phyloP scores from a whole-genome alignment of 2,113 vertebrate species.

The Apodemus sylvaticus region DNA sequence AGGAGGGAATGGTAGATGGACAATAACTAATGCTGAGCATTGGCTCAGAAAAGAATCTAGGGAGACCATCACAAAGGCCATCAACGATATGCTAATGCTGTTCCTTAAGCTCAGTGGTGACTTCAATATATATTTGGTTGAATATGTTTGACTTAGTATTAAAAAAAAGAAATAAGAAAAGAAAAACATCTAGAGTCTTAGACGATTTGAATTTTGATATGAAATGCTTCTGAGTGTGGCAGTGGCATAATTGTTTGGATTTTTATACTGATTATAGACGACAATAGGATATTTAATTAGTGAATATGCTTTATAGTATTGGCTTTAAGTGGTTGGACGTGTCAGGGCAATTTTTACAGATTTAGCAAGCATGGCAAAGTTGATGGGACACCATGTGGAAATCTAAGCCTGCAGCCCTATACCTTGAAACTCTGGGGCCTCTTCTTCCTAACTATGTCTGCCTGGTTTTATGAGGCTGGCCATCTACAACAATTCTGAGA shows the following conservation, averaged over 20 bases:
- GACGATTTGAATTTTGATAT: background rate
- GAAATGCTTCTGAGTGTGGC: background rate
- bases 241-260: background rate
- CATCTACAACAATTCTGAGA: background rate
- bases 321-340: background rate
- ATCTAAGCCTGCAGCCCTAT: background rate
- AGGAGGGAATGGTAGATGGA: background rate
- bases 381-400: fast-evolving
- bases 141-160: background rate
- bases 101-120: background rate
- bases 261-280: background rate
- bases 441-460: fast-evolving
- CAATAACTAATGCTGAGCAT: background rate
- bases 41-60: background rate
- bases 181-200: background rate
- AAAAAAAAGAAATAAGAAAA: background rate
- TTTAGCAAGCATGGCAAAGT: background rate
- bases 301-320: background rate
- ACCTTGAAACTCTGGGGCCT: background rate
- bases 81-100: background rate
- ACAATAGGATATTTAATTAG: background rate
- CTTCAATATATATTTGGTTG: background rate
- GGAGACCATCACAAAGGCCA: background rate
- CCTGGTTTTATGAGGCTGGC: background rate
- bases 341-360: background rate